These are phyloP conservation scores for Microplitis deprimator DNA, from an alignment of 2,888 invertebrate species.

Conservation along the genomic window DNA sequence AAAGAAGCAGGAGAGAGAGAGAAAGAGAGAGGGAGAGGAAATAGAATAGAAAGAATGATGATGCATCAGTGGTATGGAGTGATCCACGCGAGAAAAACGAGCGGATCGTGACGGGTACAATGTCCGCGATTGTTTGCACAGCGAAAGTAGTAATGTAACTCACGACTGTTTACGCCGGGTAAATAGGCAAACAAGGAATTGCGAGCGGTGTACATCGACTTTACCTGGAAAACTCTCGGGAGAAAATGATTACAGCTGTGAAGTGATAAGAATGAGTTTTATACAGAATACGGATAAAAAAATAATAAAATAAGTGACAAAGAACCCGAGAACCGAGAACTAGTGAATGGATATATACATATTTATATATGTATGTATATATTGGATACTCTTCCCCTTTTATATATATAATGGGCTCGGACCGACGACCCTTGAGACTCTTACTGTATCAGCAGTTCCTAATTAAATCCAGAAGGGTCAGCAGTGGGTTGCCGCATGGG, in stretches of 20 bases:
- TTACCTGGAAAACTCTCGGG: conserved; percentile 41
- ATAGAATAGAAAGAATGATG: conserved; percentile 14
- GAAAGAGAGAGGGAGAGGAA: conserved; percentile 24
- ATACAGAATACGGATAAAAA: not conserved
- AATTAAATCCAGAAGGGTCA: conserved; percentile 24
- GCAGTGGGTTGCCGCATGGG: conserved; percentile 17
- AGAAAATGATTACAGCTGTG: conserved; percentile 26
- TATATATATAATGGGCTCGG: not conserved
- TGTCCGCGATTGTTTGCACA: conserved; percentile 57
- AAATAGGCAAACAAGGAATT: conserved; percentile 61
- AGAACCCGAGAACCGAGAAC: no score
- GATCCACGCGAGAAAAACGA: conserved; percentile 35
- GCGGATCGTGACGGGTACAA: conserved; percentile 52
- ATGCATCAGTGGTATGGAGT: not conserved
- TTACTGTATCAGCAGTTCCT: conserved; percentile 18
- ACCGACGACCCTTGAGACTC: not conserved
- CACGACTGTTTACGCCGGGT: conserved; percentile 54
- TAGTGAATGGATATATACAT: not conserved
- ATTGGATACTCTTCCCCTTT: no score
- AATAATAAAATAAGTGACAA: not conserved
- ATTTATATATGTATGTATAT: not conserved
- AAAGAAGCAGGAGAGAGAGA: conserved; percentile 21
- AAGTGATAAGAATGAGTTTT: conserved; percentile 17
- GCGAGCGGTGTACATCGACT: conserved; percentile 52
- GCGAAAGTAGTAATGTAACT: conserved; percentile 56